These are phyloP conservation scores for Drosophila insularis DNA, from an alignment of 1,140 invertebrate genomes.

Conservation along the genomic window DNA sequence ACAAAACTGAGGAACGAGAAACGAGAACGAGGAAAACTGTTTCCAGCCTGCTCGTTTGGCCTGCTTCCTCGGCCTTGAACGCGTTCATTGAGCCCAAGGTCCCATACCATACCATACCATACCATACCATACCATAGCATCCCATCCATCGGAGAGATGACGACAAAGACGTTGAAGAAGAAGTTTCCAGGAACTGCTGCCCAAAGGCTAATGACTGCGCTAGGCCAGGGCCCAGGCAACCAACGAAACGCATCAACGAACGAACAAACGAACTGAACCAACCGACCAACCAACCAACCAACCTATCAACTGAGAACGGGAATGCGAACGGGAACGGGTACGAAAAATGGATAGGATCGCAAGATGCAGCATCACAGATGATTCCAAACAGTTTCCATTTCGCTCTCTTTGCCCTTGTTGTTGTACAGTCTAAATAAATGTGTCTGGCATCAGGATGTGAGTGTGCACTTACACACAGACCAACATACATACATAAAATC, in stretches of 20 bases:
- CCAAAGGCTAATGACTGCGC: conserved; percentile 70
- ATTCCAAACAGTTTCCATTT: conserved; percentile 5
- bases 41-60: conserved; percentile 21
- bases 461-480: background rate
- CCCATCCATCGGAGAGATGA: background rate
- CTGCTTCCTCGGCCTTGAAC: conserved; percentile 48
- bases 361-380: background rate
- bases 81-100: conserved; percentile 56
- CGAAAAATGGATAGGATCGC: conserved; percentile 1
- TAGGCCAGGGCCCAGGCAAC: background rate
- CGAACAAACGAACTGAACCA: background rate
- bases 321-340: conserved; percentile 8
- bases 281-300: background rate
- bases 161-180: conserved; percentile 21
- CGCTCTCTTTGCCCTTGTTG: background rate
- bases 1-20: conserved; percentile 39
- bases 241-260: too few relatives aligned
- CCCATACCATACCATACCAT: background rate
- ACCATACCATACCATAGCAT: too few relatives aligned
- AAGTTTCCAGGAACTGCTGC: conserved; percentile 70
- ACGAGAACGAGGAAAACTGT: conserved; percentile 71
- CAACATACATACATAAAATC: background rate
- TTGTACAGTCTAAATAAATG: conserved; percentile 8
- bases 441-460: conserved; percentile 3
- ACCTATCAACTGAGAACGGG: conserved; percentile 1